Percentiles rank a stretch among this genome's conserved stretches.
phyloP scores from a whole-genome alignment of 2,888 invertebrate species.

The Drosophila prolongata region DNA sequence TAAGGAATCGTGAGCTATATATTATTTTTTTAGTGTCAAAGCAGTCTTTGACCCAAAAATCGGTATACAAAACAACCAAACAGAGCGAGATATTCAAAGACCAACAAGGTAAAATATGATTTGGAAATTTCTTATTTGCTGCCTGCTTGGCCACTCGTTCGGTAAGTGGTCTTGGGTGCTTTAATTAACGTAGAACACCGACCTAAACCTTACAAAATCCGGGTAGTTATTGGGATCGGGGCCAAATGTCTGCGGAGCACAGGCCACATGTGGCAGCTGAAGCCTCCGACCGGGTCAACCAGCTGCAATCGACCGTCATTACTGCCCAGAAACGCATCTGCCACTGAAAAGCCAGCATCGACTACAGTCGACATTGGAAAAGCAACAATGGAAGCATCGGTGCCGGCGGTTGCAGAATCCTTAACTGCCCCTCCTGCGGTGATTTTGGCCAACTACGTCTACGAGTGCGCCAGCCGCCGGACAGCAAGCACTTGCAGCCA shows the following conservation, averaged over 20 bases:
- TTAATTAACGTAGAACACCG: neutral
- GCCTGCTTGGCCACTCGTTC: slow-evolving; percentile 20
- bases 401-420: neutral
- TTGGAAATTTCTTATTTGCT: slow-evolving; percentile 31
- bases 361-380: neutral
- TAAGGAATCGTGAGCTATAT: too few relatives aligned
- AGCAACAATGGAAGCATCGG: neutral
- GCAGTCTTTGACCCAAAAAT: slow-evolving; percentile 46
- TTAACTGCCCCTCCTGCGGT: slow-evolving; percentile 11
- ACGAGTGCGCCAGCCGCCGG: slow-evolving; percentile 52
- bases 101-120: slow-evolving; percentile 45
- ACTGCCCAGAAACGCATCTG: slow-evolving; percentile 17
- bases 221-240: slow-evolving; percentile 17
- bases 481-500: slow-evolving; percentile 13
- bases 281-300: slow-evolving; percentile 10
- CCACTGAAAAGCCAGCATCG: neutral
- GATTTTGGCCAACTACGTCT: slow-evolving; percentile 51
- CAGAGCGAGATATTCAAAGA: slow-evolving; percentile 6
- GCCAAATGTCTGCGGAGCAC: slow-evolving; percentile 48
- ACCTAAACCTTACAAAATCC: neutral
- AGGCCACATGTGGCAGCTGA: slow-evolving; percentile 59
- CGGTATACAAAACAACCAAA: slow-evolving; percentile 5
- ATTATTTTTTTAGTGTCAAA: neutral
- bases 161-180: slow-evolving; percentile 48
- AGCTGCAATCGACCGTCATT: slow-evolving; percentile 45